Evolutionary conservation across 1,140 invertebrate genomes (phyloP), one percentile per base, ranked within the genome.

Genomic region (Trichonephila clavipes): DNA sequence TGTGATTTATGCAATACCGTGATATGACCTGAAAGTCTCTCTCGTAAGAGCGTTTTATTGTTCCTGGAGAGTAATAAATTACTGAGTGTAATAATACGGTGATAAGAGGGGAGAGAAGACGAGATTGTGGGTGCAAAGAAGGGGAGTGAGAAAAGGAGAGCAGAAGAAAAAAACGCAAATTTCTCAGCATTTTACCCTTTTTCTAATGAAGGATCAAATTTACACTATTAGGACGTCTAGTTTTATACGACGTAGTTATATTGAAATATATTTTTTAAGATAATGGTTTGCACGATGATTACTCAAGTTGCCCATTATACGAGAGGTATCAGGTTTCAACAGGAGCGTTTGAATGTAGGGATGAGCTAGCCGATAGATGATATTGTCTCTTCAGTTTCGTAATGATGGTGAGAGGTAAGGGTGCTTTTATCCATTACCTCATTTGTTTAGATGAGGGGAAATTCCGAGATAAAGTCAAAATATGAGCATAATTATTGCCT

Each of bases 201-300:
- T 93, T 93, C 86, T 93, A 93, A 93, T 93, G 83, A 93, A 93
- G 92, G 92, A 93, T 93, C 92, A 93, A 93, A 93, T 93, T 93
- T 64, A 81, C 92, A 93, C 92, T 93, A 93, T 93, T 88, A 93
- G 85, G 86, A 88, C 86, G 92, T 93, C 92, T 72, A 93, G 85
- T 88, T 93, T 93, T 93, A 93, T 93, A 93, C 92, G 92, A 88
- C 85, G 92, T 93, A 93, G 66, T 93, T 93, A 93, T 93, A 93
- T 93, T 93, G 92, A 93, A 86, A 93, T 93, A 93, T 93, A 93
- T 93, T 93, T 93, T 93, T 93, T 93, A 88, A 88, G 85, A 88
- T 93, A 93, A 93, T 93, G 92, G 92, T 82, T 88, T 93, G 66
- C 21, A 58, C 28, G 81, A 87, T 88, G 92, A 93, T 93, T 93